These are phyloP conservation scores for Saimiri boliviensis DNA, from an alignment of 2,113 vertebrate species.

Conservation along the genomic window DNA sequence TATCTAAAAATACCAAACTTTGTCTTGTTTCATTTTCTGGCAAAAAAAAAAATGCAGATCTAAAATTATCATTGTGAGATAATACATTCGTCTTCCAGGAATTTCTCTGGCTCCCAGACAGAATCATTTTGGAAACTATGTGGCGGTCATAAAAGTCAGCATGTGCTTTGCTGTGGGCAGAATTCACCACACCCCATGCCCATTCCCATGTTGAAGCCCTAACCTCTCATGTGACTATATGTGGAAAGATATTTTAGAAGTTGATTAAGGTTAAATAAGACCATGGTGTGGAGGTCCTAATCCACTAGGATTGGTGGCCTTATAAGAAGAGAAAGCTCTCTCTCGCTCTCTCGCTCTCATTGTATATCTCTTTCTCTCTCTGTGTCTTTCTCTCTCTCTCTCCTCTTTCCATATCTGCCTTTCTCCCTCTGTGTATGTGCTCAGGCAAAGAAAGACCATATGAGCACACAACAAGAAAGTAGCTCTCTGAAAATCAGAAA, in stretches of 20 bases:
- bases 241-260: neutral
- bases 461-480: neutral
- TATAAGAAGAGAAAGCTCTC: neutral
- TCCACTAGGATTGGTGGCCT: neutral
- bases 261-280: neutral
- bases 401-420: neutral
- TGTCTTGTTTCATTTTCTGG: slow-evolving; percentile 40
- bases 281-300: neutral
- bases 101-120: neutral
- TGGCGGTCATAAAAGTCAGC: neutral
- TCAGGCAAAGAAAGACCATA: neutral
- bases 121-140: neutral
- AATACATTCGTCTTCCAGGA: slow-evolving; percentile 19
- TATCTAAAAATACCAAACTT: slow-evolving; percentile 61
- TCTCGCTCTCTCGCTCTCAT: neutral
- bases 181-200: neutral
- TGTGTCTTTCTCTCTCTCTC: neutral
- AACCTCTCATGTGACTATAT: neutral
- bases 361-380: neutral
- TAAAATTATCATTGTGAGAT: slow-evolving; percentile 38
- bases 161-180: neutral
- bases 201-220: neutral
- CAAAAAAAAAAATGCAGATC: slow-evolving; percentile 4
- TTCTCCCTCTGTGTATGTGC: neutral
- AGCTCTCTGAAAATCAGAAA: neutral